Evolutionary conservation across 2,888 invertebrate species (phyloP).

Genomic region (Lordiphosa andalusiaca): DNA sequence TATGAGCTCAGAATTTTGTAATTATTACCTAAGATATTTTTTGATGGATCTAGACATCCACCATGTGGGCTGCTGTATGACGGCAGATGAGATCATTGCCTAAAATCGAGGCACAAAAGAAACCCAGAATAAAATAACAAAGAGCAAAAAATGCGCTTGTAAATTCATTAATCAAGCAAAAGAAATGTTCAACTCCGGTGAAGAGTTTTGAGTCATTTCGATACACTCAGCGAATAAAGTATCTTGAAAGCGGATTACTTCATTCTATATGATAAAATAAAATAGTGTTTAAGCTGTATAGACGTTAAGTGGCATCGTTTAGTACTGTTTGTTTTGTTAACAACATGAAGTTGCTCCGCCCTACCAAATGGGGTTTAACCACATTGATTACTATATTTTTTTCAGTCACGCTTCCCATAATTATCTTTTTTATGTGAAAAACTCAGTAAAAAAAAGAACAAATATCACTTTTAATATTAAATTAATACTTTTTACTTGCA

Average conservation of each 20-base stretch:
- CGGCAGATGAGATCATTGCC: constrained; percentile 67
- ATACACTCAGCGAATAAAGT: constrained; percentile 15
- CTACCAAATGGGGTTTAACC: no score
- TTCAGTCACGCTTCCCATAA: no score
- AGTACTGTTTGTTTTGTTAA: no score
- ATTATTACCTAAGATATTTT: constrained; percentile 23
- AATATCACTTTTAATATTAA: no score
- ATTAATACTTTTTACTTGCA: no score
- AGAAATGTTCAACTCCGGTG: constrained; percentile 20
- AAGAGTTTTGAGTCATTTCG: constrained; percentile 28
- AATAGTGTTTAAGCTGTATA: no score
- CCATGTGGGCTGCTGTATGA: constrained; percentile 47
- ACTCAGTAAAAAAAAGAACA: no score
- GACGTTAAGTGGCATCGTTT: no score
- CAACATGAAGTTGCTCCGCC: no score
- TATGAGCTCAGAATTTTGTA: constrained; percentile 23
- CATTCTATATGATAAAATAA: no score
- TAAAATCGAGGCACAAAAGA: constrained; percentile 41
- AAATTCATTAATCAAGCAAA: constrained; percentile 66
- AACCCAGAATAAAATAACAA: constrained; percentile 38
- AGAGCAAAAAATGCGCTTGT: constrained; percentile 37
- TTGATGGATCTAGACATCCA: constrained; percentile 32
- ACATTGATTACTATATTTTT: no score
- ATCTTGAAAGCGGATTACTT: neutral
- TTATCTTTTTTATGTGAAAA: no score